Base-by-base conservation (phyloP, 2,888 invertebrate genomes). In the Cryptus armator region DNA sequence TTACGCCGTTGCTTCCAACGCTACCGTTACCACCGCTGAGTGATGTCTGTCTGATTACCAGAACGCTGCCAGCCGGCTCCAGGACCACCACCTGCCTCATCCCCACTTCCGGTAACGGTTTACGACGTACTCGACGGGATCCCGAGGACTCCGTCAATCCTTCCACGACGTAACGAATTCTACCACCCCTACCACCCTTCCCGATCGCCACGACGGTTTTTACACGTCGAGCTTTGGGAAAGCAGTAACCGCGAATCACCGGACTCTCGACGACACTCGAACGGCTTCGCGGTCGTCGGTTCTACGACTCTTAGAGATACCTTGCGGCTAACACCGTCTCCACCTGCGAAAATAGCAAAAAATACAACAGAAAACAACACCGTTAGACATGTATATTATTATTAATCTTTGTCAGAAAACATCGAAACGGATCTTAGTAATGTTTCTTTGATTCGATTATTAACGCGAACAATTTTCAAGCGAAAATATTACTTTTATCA, bases 31-130 rank as follows among this genome's bases (percentile, higher is more conserved):
- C 77, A 29, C 85, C 87, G 72, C 89, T 87, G 44, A 92, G 89
- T 77, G 93, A 92, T 86, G 93, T 92, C 89, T 93, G 93, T 87
- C 93, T 90, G 89, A 93, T 93, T 86, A 93, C 93, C 88, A 93
- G 90, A 89, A 93, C 92, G 88, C 93, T 93, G 91, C 93, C 93
- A 86, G 93, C 92, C 88, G 93, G 93, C 93, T 93, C 93, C 77
- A 93, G 85, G 83, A 92, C 93, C 86, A 92, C 92, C 87, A 92
- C 92, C 88, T 92, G 93, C 90, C 93, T 90, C 92, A 92, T 92
- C 83, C 87, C 89, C 86, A 79, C 83, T 87, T 83, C 71, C 75
- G 74, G 74, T 78, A 19, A 71, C 75, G 84, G 66, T 64, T 16
- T 9, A 64, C 83, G 68, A 70, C 80, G 82, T 43, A 64, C 64